Percentiles rank a stretch among this genome's conserved stretches.
Conservation (phyloP, 2,888 invertebrate genomes). For the Rhogogaster chlorosoma region DNA sequence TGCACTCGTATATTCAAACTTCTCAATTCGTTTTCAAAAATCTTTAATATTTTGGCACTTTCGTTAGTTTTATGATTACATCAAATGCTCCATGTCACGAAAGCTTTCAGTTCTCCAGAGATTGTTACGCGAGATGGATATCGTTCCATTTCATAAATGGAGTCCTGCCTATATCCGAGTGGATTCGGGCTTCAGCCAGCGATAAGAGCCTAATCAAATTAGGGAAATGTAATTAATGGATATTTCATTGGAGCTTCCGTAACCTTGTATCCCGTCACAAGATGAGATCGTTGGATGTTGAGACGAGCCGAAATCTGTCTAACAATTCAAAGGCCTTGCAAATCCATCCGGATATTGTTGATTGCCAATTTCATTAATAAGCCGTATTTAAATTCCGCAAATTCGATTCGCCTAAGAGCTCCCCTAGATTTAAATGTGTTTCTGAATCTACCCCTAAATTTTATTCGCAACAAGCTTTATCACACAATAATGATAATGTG, state of each 20-base stretch:
- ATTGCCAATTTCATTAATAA: slow-evolving; percentile 24
- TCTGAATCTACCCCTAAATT: not conserved
- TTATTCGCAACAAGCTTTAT: not conserved
- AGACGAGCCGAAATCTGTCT: slow-evolving; percentile 15
- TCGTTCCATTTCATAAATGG: not conserved
- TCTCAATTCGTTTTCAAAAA: not conserved
- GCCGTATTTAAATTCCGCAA: not conserved
- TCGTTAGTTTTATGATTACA: not conserved
- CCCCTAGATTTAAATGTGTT: not conserved
- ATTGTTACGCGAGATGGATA: not conserved
- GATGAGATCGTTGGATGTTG: not conserved
- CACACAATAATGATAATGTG: not conserved
- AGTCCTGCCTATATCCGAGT: not conserved
- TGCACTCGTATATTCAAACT: not conserved
- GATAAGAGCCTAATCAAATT: slow-evolving; percentile 29
- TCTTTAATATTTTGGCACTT: not conserved
- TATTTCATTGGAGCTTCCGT: not conserved
- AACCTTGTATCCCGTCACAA: not conserved
- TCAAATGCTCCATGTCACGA: not conserved
- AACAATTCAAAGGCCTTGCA: no score
- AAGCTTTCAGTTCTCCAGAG: not conserved
- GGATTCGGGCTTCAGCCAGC: not conserved
- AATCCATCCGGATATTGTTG: not conserved
- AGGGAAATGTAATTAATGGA: slow-evolving; percentile 17
- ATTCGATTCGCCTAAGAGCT: not conserved